Base-by-base conservation (phyloP, 2,888 invertebrate species). In the Nebria brevicollis region DNA sequence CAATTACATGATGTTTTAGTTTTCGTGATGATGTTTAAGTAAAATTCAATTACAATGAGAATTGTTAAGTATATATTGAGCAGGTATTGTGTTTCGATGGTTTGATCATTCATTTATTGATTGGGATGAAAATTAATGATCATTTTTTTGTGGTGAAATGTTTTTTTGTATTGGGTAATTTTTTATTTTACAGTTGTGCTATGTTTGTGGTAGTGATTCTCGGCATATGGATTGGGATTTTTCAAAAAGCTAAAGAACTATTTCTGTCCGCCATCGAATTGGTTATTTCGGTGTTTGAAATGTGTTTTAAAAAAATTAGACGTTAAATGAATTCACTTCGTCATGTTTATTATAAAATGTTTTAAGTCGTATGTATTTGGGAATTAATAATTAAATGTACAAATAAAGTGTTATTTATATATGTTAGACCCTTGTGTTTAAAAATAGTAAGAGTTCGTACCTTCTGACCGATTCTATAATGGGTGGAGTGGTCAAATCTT, bases 401-500 rank as follows among this genome's bases (percentile, higher is more conserved):
- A 65, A n/a, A 65, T 65, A 65, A 65, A 8, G 4, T 65, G 65
- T 65, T 65, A 13, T 65, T 65, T 65, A n/a, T 65, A 7, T 13
- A 1, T 65, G 0, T 8, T 7, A n/a, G 66, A 13, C 6, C 13
- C 13, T 7, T 8, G 54, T 13, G 7, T 13, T 54, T 11, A 54
- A 11, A 54, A 54, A 54, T 54, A 11, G 13, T 8, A 54, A 20
- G 20, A 11, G 5, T 6, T 5, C 0, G 4, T 42, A 73, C 42
- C 15, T 73, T n/a, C 2, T 41, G 15, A 42, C 73, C 1, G 8
- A 72, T 20, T 73, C 73, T 68, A 26, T n/a, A 11, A n/a, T 20
- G 42, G 73, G 73, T n/a, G 87, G 86, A n/a, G 83, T 82, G 0
- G 73, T 66, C 6, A 84, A 64, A 64, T 84, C 83, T 43, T 79